These are phyloP conservation scores for Myrmecobius fasciatus DNA, from an alignment of 2,113 vertebrate genomes.

Conservation along the genomic window DNA sequence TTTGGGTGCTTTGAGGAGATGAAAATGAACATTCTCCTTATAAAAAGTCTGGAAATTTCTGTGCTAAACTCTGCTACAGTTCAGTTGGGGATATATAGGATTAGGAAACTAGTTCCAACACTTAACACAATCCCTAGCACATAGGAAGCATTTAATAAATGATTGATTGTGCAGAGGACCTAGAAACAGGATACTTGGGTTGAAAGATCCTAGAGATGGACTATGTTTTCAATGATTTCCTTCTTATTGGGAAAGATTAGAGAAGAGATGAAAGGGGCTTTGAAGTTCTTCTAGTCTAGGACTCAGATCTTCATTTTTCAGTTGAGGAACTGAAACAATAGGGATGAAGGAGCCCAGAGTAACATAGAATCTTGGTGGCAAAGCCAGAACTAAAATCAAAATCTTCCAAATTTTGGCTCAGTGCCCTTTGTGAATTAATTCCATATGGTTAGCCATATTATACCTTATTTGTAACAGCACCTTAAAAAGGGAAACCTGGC, in stretches of 20 bases:
- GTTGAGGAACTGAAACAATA: not conserved
- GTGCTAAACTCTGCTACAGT: not conserved
- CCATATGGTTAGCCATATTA: not conserved
- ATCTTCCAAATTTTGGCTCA: not conserved
- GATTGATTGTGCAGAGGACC: not conserved
- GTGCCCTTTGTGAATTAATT: not conserved
- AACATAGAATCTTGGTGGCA: not conserved
- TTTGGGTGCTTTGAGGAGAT: not conserved
- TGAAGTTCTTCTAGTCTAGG: not conserved
- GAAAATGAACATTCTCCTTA: not conserved
- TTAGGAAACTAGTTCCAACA: not conserved
- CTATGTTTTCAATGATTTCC: not conserved
- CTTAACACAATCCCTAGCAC: not conserved
- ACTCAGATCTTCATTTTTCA: not conserved
- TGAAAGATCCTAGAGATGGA: not conserved
- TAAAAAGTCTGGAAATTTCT: not conserved
- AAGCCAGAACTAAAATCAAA: not conserved
- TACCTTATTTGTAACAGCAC: not conserved
- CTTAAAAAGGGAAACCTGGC: not conserved
- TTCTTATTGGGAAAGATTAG: not conserved
- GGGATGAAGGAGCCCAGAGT: not conserved
- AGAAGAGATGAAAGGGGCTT: not conserved
- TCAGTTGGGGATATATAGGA: not conserved
- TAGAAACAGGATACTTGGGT: not conserved
- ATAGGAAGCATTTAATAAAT: not conserved